Base-by-base conservation (phyloP, 35 echinoderm and acorn worm species). In the Ophiothrix spiculata region DNA sequence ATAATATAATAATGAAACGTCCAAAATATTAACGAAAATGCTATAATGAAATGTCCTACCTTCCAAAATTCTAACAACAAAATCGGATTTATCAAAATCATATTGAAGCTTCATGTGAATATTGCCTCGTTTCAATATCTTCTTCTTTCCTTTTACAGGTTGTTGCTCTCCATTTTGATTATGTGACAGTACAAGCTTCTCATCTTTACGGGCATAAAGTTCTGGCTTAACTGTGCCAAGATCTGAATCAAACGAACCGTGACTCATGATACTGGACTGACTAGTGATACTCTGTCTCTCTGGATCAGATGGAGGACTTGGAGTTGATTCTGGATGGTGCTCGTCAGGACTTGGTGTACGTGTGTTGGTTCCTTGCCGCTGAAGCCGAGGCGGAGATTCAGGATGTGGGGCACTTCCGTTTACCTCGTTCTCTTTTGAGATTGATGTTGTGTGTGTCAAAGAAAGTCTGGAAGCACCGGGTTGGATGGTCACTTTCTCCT, bases 21-120 rank as follows among this genome's bases (percentile, higher is more conserved):
- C n/a, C n/a, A n/a, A n/a, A n/a, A n/a, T n/a, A n/a, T n/a, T n/a
- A n/a, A n/a, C n/a, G n/a, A n/a, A n/a, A n/a, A n/a, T n/a, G n/a
- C n/a, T n/a, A n/a, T n/a, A n/a, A n/a, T n/a, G n/a, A n/a, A n/a
- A n/a, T n/a, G n/a, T n/a, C 64, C 82, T 75, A 90, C 92, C 92
- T 94, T 90, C 87, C 10, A 94, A 17, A 8, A 94, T 34, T 56
- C 86, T 81, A 15, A 94, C 88, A 31, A 90, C 79, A 46, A 94
- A 90, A 39, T 94, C 92, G 0, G 92, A 94, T 41, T 74, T 86
- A 36, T 90, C 80, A 84, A 94, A 94, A 41, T 88, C 86, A 31
- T 94, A 94, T 76, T 90, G 86, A 0, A 94, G 88, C 64, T 90
- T 94, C 64, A 90, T 79, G n/a, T 94, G 92, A 32, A 94, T 31